Evolutionary conservation across 1,140 invertebrate species (phyloP).

Genomic region (Carposina sasakii): DNA sequence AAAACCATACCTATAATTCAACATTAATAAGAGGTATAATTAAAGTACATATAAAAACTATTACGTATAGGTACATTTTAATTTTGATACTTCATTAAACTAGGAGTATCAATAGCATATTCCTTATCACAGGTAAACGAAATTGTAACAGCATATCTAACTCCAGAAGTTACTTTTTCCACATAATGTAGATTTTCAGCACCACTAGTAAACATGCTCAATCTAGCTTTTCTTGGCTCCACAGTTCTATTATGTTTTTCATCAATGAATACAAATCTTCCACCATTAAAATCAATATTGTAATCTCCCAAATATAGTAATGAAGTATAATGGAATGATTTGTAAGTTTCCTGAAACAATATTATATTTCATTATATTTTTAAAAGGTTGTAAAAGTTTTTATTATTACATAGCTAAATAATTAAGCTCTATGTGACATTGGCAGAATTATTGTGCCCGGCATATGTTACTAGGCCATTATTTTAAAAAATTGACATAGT

Average conservation of each 20-base stretch:
- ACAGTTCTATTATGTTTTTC: slow-evolving; percentile 80
- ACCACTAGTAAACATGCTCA: slow-evolving; percentile 90
- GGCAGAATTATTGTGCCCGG: no score
- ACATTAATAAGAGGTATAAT: no score
- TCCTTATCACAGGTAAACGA: slow-evolving; percentile 88
- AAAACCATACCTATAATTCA: no score
- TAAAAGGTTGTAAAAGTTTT: no score
- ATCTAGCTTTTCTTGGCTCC: slow-evolving; percentile 84
- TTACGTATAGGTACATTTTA: slow-evolving; percentile 31
- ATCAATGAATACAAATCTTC: slow-evolving; percentile 88
- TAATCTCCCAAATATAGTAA: slow-evolving; percentile 86
- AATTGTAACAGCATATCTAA: slow-evolving; percentile 85
- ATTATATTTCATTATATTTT: background rate
- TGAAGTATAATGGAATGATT: slow-evolving; percentile 89
- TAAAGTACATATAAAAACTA: no score
- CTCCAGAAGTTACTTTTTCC: slow-evolving; percentile 84
- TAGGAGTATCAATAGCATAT: slow-evolving; percentile 76
- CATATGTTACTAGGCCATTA: no score
- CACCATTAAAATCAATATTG: slow-evolving; percentile 84
- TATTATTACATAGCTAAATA: no score
- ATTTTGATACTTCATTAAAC: slow-evolving; percentile 43
- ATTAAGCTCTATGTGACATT: no score
- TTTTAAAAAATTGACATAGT: no score
- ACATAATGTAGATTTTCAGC: slow-evolving; percentile 88
- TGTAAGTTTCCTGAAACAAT: slow-evolving; percentile 82